Evolutionary conservation across 1,140 invertebrate species (phyloP).

Genomic region (Drosophila ironensis): DNA sequence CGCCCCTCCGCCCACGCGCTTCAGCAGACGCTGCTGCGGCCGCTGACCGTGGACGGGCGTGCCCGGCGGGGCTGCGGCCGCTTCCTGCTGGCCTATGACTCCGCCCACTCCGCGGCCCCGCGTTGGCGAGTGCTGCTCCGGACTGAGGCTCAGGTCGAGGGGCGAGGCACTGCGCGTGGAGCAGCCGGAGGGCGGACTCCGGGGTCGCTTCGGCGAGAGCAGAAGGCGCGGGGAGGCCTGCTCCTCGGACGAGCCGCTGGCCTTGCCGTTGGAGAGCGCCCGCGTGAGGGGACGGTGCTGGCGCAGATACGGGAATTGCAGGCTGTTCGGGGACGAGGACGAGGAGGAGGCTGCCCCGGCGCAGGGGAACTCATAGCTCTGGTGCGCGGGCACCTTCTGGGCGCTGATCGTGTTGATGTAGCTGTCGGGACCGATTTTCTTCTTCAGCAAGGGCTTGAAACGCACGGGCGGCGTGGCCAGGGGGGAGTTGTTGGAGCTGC

Average conservation of each 20-base stretch:
- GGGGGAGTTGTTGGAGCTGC: constrained; percentile 62
- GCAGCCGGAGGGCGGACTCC: constrained; percentile 78
- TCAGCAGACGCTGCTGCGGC: constrained; percentile 84
- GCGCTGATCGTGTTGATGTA: constrained; percentile 86
- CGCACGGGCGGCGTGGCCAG: constrained; percentile 77
- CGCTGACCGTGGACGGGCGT: constrained; percentile 78
- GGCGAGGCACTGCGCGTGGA: constrained; percentile 79
- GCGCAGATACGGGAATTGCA: constrained; percentile 68
- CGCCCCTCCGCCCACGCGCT: constrained; percentile 83
- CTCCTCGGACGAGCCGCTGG: constrained; percentile 30
- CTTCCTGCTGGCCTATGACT: constrained; percentile 44
- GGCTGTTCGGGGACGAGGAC: constrained; percentile 20
- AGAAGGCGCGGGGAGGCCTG: constrained; percentile 49
- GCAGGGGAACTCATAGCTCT: constrained; percentile 83
- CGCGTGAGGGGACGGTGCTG: constrained; percentile 80
- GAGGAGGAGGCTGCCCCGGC: neutral
- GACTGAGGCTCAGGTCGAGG: constrained; percentile 66
- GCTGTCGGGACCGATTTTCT: constrained; percentile 87
- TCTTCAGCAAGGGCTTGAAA: constrained; percentile 84
- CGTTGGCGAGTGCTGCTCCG: constrained; percentile 66
- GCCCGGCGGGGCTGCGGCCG: constrained; percentile 29
- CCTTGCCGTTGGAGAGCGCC: constrained; percentile 76
- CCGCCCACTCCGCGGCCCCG: constrained; percentile 57
- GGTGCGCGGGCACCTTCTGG: constrained; percentile 82
- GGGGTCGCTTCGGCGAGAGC: constrained; percentile 65